Evolutionary conservation across 2,888 invertebrate species (phyloP).

Genomic region (Meghimatium bilineatum): DNA sequence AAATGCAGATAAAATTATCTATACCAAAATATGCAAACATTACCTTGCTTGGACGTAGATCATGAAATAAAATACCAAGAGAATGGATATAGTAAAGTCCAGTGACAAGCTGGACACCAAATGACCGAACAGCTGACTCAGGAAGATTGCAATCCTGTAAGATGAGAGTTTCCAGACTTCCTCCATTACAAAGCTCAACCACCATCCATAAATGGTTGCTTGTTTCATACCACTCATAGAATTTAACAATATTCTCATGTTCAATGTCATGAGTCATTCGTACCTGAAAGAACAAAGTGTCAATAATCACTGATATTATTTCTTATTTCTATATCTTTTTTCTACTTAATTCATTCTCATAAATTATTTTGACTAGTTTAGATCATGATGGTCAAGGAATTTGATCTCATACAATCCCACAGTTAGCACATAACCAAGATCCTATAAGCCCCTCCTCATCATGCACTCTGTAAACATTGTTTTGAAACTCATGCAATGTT

Average conservation of each 20-base stretch:
- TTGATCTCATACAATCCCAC: too few relatives aligned
- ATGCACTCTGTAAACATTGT: too few relatives aligned
- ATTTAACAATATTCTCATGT: conserved; percentile 76
- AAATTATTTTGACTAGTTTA: not conserved
- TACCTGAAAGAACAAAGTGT: conserved; percentile 64
- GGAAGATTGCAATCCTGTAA: conserved; percentile 75
- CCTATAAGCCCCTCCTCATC: too few relatives aligned
- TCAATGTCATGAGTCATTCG: conserved; percentile 77
- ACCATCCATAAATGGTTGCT: conserved; percentile 78
- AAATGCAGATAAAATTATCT: not conserved
- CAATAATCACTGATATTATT: not conserved
- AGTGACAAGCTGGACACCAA: conserved; percentile 74
- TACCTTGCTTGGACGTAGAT: conserved; percentile 77
- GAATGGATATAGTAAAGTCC: conserved; percentile 77
- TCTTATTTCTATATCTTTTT: not conserved
- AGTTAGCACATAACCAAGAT: too few relatives aligned
- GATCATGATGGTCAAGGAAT: too few relatives aligned
- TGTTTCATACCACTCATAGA: conserved; percentile 78
- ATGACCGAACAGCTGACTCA: conserved; percentile 73
- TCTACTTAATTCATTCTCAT: not conserved
- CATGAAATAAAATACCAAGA: conserved; percentile 75
- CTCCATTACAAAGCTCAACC: conserved; percentile 77
- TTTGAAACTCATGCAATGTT: too few relatives aligned
- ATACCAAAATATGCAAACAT: not conserved
- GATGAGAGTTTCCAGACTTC: conserved; percentile 74